Evolutionary conservation across 1,140 invertebrate genomes (phyloP).

Genomic region (Drosophila varians): DNA sequence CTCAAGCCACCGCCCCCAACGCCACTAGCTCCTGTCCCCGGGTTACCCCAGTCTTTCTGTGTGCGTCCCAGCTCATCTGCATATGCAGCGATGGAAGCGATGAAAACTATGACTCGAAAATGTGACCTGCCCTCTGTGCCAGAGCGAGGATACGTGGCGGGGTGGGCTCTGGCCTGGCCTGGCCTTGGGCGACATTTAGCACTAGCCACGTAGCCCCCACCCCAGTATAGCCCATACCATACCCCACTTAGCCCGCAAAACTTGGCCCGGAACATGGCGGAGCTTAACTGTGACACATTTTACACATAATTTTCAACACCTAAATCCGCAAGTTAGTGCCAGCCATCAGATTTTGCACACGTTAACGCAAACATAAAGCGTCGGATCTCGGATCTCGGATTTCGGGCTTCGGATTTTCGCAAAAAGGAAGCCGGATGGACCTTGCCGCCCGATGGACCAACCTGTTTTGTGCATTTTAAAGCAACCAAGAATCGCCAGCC

Average conservation of each 20-base stretch:
- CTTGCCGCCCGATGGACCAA: slow-evolving; percentile 9
- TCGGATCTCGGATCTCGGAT: slow-evolving; percentile 55
- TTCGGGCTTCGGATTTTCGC: slow-evolving; percentile 36
- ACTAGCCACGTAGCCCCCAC: slow-evolving; percentile 52
- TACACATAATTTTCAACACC: slow-evolving; percentile 81
- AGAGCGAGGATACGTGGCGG: slow-evolving; percentile 25
- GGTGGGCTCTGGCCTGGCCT: slow-evolving; percentile 14
- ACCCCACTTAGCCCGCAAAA: slow-evolving; percentile 9
- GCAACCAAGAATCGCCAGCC: slow-evolving; percentile 1
- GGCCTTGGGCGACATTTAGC: slow-evolving; percentile 72
- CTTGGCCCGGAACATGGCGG: slow-evolving; percentile 49
- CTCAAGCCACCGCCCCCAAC: slow-evolving; percentile 49
- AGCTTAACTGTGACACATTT: slow-evolving; percentile 80
- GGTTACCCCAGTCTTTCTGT: slow-evolving; percentile 14
- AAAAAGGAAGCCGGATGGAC: slow-evolving; percentile 1
- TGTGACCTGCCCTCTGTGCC: slow-evolving; percentile 34
- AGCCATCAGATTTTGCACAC: slow-evolving; percentile 79
- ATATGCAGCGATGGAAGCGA: slow-evolving; percentile 33
- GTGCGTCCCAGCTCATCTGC: slow-evolving; percentile 34
- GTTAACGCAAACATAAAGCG: slow-evolving; percentile 79
- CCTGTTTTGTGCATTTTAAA: slow-evolving; percentile 58
- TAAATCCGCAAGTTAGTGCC: slow-evolving; percentile 80
- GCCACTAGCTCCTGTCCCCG: not conserved
- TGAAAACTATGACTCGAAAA: slow-evolving; percentile 59
- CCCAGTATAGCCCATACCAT: slow-evolving; percentile 17